phyloP scores from a whole-genome alignment of 2,113 vertebrate species.

The Pterocles orientalis region DNA sequence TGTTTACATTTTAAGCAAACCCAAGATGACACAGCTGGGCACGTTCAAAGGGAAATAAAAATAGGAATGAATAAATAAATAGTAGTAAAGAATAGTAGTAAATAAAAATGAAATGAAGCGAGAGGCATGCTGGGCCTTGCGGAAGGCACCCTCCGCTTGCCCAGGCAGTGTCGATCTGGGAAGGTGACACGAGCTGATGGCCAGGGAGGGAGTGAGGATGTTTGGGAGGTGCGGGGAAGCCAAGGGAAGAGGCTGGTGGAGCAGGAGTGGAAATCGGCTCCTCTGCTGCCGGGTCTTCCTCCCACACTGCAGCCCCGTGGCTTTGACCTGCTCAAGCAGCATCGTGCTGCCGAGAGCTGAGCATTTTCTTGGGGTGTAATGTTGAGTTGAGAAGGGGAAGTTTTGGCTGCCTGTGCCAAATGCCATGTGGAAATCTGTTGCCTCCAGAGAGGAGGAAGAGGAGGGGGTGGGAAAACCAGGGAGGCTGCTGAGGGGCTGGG shows the following conservation, averaged over 20 bases:
- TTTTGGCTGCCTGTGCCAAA: background rate
- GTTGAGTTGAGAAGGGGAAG: background rate
- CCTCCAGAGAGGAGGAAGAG: background rate
- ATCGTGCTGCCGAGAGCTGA: background rate
- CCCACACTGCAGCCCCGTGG: accelerated
- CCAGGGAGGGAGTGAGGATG: background rate
- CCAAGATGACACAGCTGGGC: conserved; percentile 69
- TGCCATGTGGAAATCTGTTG: background rate
- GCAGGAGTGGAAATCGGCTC: background rate
- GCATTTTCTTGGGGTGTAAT: background rate
- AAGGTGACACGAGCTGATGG: background rate
- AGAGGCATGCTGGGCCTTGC: background rate
- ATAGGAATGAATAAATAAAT: conserved; percentile 67
- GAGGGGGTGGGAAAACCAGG: background rate
- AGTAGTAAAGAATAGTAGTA: conserved; percentile 58
- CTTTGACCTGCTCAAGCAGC: background rate
- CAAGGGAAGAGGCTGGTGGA: background rate
- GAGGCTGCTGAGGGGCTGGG: background rate
- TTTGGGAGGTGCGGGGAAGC: background rate
- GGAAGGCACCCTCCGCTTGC: background rate
- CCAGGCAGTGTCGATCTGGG: background rate
- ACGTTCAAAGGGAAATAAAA: conserved; percentile 66
- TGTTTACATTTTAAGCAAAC: conserved; percentile 67
- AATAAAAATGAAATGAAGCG: conserved; percentile 26
- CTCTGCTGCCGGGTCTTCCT: background rate